These are phyloP conservation scores for Sitta carolinensis DNA, from an alignment of 2,797 vertebrate species.

Conservation along the genomic window DNA sequence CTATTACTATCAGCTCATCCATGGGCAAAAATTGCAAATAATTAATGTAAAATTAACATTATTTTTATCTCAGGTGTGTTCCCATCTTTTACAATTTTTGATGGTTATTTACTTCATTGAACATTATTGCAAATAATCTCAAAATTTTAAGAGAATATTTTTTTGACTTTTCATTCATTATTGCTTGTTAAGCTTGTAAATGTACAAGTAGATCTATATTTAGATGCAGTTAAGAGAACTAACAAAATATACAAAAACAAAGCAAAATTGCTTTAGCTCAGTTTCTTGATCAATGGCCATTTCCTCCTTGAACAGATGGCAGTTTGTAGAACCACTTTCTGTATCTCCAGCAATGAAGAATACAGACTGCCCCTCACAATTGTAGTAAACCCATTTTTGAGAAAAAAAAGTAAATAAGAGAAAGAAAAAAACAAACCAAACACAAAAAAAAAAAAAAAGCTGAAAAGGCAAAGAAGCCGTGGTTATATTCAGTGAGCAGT, in stretches of 20 bases:
- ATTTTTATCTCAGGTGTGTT: neutral
- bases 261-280: neutral
- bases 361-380: neutral
- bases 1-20: neutral
- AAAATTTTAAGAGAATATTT: neutral
- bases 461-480: neutral
- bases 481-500: neutral
- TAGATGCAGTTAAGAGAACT: neutral
- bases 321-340: neutral
- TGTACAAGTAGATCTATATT: neutral
- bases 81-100: neutral
- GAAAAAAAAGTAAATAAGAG: no score
- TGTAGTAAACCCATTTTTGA: neutral
- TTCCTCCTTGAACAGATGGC: neutral
- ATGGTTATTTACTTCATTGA: neutral
- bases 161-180: neutral
- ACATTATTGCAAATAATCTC: neutral
- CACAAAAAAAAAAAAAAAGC: fast-evolving
- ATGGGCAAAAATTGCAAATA: neutral
- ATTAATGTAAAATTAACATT: neutral
- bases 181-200: neutral
- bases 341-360: neutral
- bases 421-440: neutral
- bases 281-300: neutral
- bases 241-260: neutral